These are phyloP conservation scores for Zeugodacus cucurbitae DNA, from an alignment of 1,140 invertebrate species.

Conservation along the genomic window DNA sequence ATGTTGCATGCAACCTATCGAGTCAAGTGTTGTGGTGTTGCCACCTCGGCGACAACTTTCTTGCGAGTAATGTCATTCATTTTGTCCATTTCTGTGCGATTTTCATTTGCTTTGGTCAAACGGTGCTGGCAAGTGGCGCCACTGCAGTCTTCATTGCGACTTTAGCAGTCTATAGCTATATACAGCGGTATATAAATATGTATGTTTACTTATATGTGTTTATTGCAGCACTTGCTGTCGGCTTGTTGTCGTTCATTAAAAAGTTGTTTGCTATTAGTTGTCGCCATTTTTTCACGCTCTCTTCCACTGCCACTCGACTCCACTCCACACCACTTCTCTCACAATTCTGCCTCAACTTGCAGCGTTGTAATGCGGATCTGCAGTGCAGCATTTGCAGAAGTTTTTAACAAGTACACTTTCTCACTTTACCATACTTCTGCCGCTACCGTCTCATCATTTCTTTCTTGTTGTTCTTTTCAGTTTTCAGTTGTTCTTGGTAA, in stretches of 20 bases:
- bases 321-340: too few relatives aligned
- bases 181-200: neutral
- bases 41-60: slow-evolving; percentile 7
- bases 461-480: neutral
- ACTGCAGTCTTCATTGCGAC: neutral
- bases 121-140: neutral
- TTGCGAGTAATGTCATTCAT: neutral
- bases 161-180: neutral
- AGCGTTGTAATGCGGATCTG: neutral
- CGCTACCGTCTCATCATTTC: neutral
- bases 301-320: neutral
- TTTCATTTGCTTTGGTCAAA: neutral
- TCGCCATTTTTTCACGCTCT: slow-evolving; percentile 1
- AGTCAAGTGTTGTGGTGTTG: neutral
- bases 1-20: neutral
- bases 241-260: slow-evolving; percentile 28
- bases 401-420: slow-evolving; percentile 36
- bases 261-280: slow-evolving; percentile 37
- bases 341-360: neutral
- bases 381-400: slow-evolving; percentile 25
- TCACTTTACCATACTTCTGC: neutral
- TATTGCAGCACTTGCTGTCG: slow-evolving; percentile 12
- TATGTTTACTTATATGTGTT: neutral
- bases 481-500: neutral
- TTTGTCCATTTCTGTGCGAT: neutral